These are phyloP conservation scores for Ridgeia piscesae DNA, from an alignment of 1,140 invertebrate genomes.

Conservation along the genomic window DNA sequence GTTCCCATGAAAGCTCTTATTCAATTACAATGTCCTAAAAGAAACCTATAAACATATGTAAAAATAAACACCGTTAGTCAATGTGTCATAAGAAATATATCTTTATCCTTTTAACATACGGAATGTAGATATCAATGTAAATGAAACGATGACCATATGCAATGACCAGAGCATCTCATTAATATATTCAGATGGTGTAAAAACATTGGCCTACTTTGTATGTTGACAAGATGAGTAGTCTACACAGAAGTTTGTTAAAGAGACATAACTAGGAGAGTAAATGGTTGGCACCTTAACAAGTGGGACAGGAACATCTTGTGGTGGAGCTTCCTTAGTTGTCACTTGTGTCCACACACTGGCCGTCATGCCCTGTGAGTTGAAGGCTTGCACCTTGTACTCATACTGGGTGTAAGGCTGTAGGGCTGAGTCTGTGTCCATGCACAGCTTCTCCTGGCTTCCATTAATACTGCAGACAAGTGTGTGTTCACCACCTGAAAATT, in stretches of 20 bases:
- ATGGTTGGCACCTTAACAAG: slow-evolving; percentile 36
- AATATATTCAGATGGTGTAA: background rate
- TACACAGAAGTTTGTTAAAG: background rate
- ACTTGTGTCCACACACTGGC: slow-evolving; percentile 44
- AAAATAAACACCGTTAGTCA: no score
- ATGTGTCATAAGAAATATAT: no score
- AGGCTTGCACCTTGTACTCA: slow-evolving; percentile 46
- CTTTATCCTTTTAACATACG: no score
- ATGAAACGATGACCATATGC: no score
- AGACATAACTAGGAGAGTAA: background rate
- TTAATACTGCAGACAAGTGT: background rate
- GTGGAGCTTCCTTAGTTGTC: slow-evolving; percentile 45
- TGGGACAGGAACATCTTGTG: slow-evolving; percentile 41
- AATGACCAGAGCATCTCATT: background rate
- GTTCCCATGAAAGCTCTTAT: no score
- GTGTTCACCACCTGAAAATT: background rate
- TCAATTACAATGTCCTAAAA: no score
- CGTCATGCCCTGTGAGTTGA: slow-evolving; percentile 43
- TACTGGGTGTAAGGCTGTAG: slow-evolving; percentile 44
- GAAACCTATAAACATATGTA: no score
- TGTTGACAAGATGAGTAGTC: background rate
- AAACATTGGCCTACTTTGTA: background rate
- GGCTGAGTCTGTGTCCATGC: slow-evolving; percentile 37
- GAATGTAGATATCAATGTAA: no score
- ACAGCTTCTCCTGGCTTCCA: slow-evolving; percentile 19